These are phyloP conservation scores for Zonotrichia albicollis DNA, from an alignment of 2,797 vertebrate species.

Conservation along the genomic window DNA sequence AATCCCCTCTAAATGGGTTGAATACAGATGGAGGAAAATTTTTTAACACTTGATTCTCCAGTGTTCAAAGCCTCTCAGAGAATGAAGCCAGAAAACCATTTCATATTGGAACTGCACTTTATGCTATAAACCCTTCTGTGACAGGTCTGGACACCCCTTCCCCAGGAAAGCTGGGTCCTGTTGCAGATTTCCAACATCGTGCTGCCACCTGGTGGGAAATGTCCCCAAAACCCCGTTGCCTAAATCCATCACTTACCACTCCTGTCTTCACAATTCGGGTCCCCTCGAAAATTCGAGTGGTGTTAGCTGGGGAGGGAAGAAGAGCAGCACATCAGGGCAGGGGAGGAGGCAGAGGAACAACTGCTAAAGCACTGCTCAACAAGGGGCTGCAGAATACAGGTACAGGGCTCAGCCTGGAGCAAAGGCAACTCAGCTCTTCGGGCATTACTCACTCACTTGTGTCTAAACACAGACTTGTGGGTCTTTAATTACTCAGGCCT, in stretches of 20 bases:
- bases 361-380: not conserved
- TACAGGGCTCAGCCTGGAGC: not conserved
- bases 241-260: conserved; percentile 84
- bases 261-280: conserved; percentile 96
- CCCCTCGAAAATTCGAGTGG: conserved; percentile 95
- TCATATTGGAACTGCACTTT: not conserved
- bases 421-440: not conserved
- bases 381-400: accelerated
- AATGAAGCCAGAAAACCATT: not conserved
- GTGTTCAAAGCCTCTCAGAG: not conserved
- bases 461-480: not conserved
- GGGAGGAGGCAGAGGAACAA: not conserved
- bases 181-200: conserved; percentile 42
- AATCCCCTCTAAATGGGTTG: not conserved
- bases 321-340: not conserved
- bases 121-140: not conserved
- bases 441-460: not conserved
- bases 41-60: not conserved
- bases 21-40: not conserved
- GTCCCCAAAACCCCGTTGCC: not conserved
- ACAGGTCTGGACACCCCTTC: not conserved
- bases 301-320: conserved; percentile 85
- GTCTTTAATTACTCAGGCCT: not conserved
- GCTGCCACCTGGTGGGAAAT: conserved; percentile 75
- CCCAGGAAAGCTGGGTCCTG: not conserved